Base-by-base conservation (phyloP, 2,113 vertebrate genomes). In the Shinisaurus crocodilurus region DNA sequence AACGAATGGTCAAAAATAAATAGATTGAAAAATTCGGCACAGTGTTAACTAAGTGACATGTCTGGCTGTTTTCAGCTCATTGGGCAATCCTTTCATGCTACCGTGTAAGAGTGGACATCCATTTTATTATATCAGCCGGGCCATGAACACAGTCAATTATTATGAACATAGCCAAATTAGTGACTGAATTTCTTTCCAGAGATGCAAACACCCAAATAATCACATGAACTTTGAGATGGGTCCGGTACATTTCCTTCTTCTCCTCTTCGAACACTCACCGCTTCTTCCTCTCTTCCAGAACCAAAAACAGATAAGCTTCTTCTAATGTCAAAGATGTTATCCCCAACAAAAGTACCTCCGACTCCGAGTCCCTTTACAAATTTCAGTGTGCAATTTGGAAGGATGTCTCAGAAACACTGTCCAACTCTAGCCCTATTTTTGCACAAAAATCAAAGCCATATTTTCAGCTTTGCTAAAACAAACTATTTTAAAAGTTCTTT, bases 321-420 rank as follows among this genome's bases (percentile, higher is more conserved):
- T 13, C 1, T 74, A n/a, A n/a, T 0, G 0, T 65, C 5, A 18
- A 6, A 80, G 43, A 54, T 81, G 16, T 25, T 79, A 18, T 15
- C 72, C 40, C 81, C 48, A 80, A 2, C 0, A 69, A 3, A 54
- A 86, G 1, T n/a, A 87, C 10, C 34, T 18, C 29, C 37, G 20
- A 88, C 5, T 20, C 48, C 65, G 77, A 82, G 89, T 10, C 2
- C 27, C 29, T 70, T 80, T 74, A 57, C 16, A 23, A 5, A 83
- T 0, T 43, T 54, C 70, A 48, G 3, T 1, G 0, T 12, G 1
- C 16, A 50, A 77, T 37, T 89, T 15, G 1, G 84, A 86, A 90
- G 34, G 75, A 25, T 43, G 23, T 1, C 4, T 85, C 88, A 9
- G 48, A 29, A 48, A 67, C 60, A 23, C 34, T 23, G n/a, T 1